Evolutionary conservation across 2,888 invertebrate genomes (phyloP).

Genomic region (Lepidocyrtinus sp.): DNA sequence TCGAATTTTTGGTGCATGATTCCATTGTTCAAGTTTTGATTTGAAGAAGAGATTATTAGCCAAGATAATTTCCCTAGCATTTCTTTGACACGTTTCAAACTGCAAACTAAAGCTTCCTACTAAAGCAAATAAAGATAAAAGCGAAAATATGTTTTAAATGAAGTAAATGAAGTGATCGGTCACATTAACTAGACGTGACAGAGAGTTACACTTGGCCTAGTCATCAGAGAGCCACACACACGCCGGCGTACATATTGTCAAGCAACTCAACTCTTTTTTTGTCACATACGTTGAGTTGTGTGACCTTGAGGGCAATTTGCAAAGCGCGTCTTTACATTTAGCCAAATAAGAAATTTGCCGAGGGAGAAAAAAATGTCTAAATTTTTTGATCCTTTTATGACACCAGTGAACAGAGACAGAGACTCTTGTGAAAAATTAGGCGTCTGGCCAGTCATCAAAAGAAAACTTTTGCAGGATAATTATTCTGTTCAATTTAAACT

Average conservation of each 20-base stretch:
- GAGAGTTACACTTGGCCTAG: too few species aligned
- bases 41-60: conserved; percentile 31
- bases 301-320: conserved; percentile 55
- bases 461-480: neutral
- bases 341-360: neutral
- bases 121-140: neutral
- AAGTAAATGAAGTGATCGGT: too few species aligned
- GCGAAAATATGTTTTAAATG: neutral
- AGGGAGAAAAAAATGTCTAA: neutral
- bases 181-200: conserved; percentile 15
- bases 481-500: too few species aligned
- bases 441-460: neutral
- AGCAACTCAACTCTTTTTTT: neutral
- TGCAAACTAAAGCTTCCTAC: neutral
- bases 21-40: conserved; percentile 16
- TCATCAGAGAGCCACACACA: neutral
- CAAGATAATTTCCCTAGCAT: conserved; percentile 11
- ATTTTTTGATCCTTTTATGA: neutral
- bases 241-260: neutral
- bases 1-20: too few species aligned
- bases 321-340: conserved; percentile 26
- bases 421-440: neutral
- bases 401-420: neutral
- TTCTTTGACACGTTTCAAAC: neutral
- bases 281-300: neutral